Evolutionary conservation across 2,113 vertebrate species (phyloP), one percentile per base, ranked within the genome.

Genomic region (Scomber colias): DNA sequence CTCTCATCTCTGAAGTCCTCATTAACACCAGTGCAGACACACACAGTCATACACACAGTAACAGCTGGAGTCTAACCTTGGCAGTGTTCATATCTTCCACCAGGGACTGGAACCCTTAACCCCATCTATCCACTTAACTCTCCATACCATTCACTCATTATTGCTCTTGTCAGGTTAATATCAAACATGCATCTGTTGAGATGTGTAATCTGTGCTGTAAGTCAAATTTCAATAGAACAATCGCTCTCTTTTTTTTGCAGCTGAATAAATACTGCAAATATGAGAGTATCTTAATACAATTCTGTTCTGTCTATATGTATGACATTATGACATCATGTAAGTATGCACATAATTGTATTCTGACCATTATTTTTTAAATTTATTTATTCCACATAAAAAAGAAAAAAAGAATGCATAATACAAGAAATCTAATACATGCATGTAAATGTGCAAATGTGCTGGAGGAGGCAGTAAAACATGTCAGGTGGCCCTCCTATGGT

Each of bases 41-140:
- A 30, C 51, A 40, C 21, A 53, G 30, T 3, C 55, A 46, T 3
- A 40, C 59, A 60, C 48, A 44, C 60, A 69, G 64, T n/a, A 79
- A 54, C 79, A 85, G 82, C 83, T 79, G 74, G 74, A 84, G 27
- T 30, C 17, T 54, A 24, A 83, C 79, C 60, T 63, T 61, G 49
- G 13, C 50, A 60, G 35, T 30, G 31, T 24, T 64, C 11, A 53
- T 48, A 13, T 67, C 14, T 51, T 59, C 21, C 74, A 21, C 57
- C 21, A 40, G 71, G 67, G 80, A 78, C 46, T 48, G 11, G 68
- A 67, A 48, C 35, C 70, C n/a, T 11, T 21, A 46, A 57, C 57
- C 73, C 51, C 3, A 0, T 24, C 57, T 48, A 13, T 31, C 57
- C 65, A 56, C 30, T 75, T 46, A 75, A 44, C 64, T 19, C 19